Percentiles rank a stretch among this genome's conserved stretches.
These are phyloP conservation scores for Cryptoblepharus egeriae DNA, from an alignment of 2,797 vertebrate species.

Conservation along the genomic window DNA sequence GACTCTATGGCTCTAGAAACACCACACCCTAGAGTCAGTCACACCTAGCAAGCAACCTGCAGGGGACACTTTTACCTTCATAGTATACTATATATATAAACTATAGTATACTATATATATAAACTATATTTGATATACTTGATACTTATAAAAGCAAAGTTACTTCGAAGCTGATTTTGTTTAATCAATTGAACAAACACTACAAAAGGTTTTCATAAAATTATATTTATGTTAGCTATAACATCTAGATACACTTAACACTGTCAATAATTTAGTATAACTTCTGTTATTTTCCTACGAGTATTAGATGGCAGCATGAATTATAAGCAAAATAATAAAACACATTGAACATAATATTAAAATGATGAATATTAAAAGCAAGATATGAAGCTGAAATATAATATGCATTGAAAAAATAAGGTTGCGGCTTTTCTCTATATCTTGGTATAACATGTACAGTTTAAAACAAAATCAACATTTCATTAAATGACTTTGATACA, in stretches of 20 bases:
- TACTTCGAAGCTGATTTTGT: slow-evolving; percentile 30
- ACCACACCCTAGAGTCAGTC: no score
- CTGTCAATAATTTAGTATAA: slow-evolving; percentile 75
- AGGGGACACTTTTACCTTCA: no score
- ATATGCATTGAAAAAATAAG: slow-evolving; percentile 59
- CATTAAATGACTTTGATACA: slow-evolving; percentile 54
- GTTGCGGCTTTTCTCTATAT: slow-evolving; percentile 49
- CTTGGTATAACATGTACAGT: slow-evolving; percentile 43
- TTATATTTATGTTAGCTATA: slow-evolving; percentile 48
- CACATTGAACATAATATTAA: slow-evolving; percentile 61
- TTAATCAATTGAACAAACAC: slow-evolving; percentile 58
- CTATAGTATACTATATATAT: no score
- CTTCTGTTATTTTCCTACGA: slow-evolving; percentile 62
- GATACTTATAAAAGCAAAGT: slow-evolving; percentile 23
- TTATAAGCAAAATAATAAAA: slow-evolving; percentile 69
- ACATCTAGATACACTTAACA: slow-evolving; percentile 58
- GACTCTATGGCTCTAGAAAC: no score
- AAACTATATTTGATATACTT: no score
- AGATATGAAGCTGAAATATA: slow-evolving; percentile 60
- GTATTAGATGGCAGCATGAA: slow-evolving; percentile 60
- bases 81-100: no score
- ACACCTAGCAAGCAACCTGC: no score
- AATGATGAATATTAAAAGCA: slow-evolving; percentile 56
- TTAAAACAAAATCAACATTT: slow-evolving; percentile 63
- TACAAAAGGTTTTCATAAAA: slow-evolving; percentile 30